These are phyloP conservation scores for Druon quercuslanigerum DNA, from an alignment of 1,140 invertebrate genomes.

Conservation along the genomic window DNA sequence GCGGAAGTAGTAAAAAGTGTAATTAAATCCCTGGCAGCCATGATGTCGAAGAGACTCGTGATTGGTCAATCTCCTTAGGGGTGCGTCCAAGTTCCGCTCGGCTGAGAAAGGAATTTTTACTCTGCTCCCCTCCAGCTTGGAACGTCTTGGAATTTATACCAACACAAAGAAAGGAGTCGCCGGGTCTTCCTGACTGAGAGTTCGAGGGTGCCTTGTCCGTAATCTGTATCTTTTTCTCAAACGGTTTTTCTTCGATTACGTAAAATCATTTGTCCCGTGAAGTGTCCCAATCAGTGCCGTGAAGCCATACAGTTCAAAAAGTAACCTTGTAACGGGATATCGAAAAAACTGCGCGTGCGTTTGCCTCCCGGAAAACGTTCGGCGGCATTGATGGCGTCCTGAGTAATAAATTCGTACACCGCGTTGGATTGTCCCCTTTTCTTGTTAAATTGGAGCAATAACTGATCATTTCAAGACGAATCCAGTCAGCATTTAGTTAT, in stretches of 20 bases:
- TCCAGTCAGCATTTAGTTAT: neutral
- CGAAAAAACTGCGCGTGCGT: slow-evolving; percentile 18
- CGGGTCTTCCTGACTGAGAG: too few relatives aligned
- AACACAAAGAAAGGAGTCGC: too few relatives aligned
- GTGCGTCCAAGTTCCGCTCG: too few relatives aligned
- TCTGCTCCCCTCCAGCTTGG: too few relatives aligned
- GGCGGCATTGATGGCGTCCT: slow-evolving; percentile 45
- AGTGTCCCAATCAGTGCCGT: slow-evolving; percentile 17
- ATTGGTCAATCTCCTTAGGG: too few relatives aligned
- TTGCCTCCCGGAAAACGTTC: neutral
- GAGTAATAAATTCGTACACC: neutral
- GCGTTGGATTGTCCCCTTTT: neutral
- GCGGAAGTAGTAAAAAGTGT: too few relatives aligned
- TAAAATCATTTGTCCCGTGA: slow-evolving; percentile 5
- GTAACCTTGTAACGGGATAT: neutral
- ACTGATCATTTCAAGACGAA: neutral
- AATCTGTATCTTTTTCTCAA: too few relatives aligned
- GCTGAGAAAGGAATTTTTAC: too few relatives aligned
- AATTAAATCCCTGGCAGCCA: too few relatives aligned
- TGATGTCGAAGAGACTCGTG: too few relatives aligned
- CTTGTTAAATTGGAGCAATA: neutral
- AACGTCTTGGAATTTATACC: too few relatives aligned
- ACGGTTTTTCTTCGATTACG: neutral
- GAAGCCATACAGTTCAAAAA: slow-evolving; percentile 36
- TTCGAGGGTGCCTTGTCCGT: too few relatives aligned